phyloP scores from a whole-genome alignment of 2,888 invertebrate species.

The Ophion ventricosus region DNA sequence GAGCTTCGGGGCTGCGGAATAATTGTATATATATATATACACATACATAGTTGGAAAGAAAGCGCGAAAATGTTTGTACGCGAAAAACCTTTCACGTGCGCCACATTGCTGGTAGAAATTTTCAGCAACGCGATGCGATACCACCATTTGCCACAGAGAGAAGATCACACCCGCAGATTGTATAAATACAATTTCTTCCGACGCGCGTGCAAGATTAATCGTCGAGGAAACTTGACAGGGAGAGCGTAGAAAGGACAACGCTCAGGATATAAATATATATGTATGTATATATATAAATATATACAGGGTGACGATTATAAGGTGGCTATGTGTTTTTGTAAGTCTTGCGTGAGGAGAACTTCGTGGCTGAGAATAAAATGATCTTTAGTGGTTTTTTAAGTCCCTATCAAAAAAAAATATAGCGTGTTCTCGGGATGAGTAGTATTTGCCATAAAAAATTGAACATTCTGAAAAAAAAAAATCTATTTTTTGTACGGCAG shows the following conservation, averaged over 20 bases:
- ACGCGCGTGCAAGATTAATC: background rate
- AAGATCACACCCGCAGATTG: background rate
- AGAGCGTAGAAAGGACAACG: constrained; percentile 4
- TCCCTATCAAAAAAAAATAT: too few relatives aligned
- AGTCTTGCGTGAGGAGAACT: too few relatives aligned
- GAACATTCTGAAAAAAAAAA: too few relatives aligned
- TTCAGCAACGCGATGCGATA: background rate
- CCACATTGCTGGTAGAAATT: background rate
- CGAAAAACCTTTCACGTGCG: constrained; percentile 42
- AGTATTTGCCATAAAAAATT: too few relatives aligned
- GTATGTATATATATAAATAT: too few relatives aligned
- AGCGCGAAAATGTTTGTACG: constrained; percentile 32
- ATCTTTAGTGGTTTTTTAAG: too few relatives aligned
- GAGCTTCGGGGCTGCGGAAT: background rate
- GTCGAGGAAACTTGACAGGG: background rate
- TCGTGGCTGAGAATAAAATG: too few relatives aligned
- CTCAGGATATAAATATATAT: too few relatives aligned
- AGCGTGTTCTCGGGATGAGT: too few relatives aligned
- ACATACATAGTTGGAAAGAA: constrained; percentile 21
- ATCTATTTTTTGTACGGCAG: too few relatives aligned
- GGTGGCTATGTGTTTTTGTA: too few relatives aligned
- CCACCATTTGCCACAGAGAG: constrained; percentile 8
- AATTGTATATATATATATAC: background rate
- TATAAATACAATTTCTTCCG: background rate
- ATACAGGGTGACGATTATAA: background rate